Conservation (phyloP, 2,113 vertebrate genomes). For the Xenopus laevis region DNA sequence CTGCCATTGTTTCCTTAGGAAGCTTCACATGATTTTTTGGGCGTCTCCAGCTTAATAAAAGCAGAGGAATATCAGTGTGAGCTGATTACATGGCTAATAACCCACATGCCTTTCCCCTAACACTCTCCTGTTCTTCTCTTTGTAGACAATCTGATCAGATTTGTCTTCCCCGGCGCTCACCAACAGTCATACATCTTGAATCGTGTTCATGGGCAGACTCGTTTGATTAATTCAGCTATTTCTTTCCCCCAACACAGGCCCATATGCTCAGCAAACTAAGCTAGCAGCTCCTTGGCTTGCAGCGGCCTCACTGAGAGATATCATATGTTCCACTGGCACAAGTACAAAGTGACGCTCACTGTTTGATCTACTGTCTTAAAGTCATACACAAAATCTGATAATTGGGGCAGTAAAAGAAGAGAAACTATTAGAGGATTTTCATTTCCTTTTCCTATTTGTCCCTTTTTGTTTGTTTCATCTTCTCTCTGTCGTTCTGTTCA, state of each 20-base stretch:
- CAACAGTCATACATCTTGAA: constrained; percentile 60
- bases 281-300: constrained; percentile 63
- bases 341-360: constrained; percentile 75
- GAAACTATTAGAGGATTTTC: constrained; percentile 69
- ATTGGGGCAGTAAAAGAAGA: constrained; percentile 80
- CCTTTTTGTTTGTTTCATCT: constrained; percentile 52
- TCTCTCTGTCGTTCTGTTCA: not conserved
- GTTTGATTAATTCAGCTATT: constrained; percentile 49
- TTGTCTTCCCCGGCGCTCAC: constrained; percentile 52
- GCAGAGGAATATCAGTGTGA: not conserved
- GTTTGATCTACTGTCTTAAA: constrained; percentile 84
- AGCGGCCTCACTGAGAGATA: constrained; percentile 72
- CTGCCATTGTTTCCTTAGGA: too few species aligned
- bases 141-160: constrained; percentile 31
- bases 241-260: constrained; percentile 48
- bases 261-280: constrained; percentile 62
- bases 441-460: constrained; percentile 75
- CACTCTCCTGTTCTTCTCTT: not conserved
- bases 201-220: constrained; percentile 50
- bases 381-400: constrained; percentile 79
- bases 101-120: not conserved
- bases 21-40: too few species aligned
- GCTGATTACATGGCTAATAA: not conserved
- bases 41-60: not conserved
- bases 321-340: constrained; percentile 80